phyloP scores from a whole-genome alignment of 1,140 invertebrate species.

The Drosophila parabipectinata region DNA sequence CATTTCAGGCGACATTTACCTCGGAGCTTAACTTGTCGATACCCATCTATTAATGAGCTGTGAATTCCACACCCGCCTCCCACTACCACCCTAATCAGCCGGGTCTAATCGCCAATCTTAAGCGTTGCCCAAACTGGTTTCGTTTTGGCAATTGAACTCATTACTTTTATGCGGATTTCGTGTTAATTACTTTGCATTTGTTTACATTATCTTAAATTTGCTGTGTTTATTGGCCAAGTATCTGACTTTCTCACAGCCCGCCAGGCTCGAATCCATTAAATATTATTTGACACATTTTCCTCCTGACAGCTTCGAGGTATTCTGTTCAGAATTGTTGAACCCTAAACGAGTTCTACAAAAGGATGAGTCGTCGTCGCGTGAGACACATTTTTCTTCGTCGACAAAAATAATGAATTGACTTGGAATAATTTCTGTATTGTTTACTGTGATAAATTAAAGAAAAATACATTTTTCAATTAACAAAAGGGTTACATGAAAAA shows the following conservation, averaged over 20 bases:
- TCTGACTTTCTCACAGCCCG: constrained; percentile 62
- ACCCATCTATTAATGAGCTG: constrained; percentile 75
- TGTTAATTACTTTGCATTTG: constrained; percentile 75
- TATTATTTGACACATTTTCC: constrained; percentile 55
- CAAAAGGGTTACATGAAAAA: background rate
- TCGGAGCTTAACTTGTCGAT: constrained; percentile 26
- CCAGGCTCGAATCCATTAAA: constrained; percentile 34
- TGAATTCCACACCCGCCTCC: constrained; percentile 29
- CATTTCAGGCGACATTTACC: constrained; percentile 69
- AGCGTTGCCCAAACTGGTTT: constrained; percentile 48
- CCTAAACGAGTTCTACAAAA: constrained; percentile 19
- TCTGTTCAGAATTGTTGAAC: constrained; percentile 47
- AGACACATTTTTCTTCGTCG: background rate
- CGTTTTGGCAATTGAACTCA: constrained; percentile 68
- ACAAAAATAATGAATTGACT: background rate
- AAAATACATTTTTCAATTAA: background rate
- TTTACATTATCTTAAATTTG: constrained; percentile 76
- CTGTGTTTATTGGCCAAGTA: constrained; percentile 57
- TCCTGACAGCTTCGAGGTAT: constrained; percentile 26
- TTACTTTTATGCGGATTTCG: constrained; percentile 78
- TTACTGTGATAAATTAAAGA: background rate
- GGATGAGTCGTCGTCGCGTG: constrained; percentile 8
- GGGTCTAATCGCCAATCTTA: background rate
- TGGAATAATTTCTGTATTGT: background rate
- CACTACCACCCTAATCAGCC: background rate